Conservation (phyloP, 1,140 invertebrate genomes). For the Lycorma delicatula region DNA sequence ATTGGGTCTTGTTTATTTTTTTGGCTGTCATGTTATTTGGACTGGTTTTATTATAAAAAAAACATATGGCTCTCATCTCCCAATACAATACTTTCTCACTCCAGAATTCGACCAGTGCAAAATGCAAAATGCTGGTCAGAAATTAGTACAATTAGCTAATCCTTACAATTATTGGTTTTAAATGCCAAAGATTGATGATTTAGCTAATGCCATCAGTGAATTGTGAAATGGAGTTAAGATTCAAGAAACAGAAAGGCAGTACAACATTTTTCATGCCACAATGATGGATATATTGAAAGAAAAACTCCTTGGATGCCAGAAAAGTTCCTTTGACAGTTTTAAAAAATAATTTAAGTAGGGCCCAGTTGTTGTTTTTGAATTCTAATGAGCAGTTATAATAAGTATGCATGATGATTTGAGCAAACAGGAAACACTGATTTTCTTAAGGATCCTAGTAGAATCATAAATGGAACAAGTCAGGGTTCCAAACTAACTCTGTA, state of each 20-base stretch:
- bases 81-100: neutral
- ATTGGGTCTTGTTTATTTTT: neutral
- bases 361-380: too few species aligned
- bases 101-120: neutral
- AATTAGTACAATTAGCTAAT: slow-evolving; percentile 1
- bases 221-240: neutral
- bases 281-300: neutral
- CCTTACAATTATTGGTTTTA: neutral
- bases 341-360: too few species aligned
- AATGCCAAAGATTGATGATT: neutral
- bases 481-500: neutral
- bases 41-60: neutral
- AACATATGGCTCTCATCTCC: neutral
- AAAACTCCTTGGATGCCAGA: neutral
- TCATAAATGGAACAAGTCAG: neutral
- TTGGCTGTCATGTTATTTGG: neutral
- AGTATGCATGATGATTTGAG: too few species aligned
- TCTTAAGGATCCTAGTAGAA: neutral
- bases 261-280: neutral
- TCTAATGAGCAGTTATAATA: too few species aligned
- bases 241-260: neutral
- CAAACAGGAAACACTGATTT: neutral
- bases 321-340: neutral
- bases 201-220: neutral
- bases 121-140: neutral